Percentiles rank a stretch among this genome's conserved stretches.
Conservation (phyloP, 2,888 invertebrate species). For the Aspidiotus rigidus region DNA sequence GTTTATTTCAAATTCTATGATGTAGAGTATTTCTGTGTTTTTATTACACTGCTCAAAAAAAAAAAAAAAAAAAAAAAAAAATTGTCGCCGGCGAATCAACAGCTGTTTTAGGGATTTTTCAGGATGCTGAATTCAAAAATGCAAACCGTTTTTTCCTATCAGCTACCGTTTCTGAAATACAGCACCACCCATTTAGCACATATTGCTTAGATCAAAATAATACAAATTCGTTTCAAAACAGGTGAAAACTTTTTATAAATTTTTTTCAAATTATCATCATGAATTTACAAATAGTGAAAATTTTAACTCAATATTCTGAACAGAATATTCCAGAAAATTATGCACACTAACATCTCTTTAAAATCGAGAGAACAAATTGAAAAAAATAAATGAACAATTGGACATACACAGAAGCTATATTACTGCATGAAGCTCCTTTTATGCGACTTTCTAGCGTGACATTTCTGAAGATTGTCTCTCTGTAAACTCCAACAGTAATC, state of each 20-base stretch:
- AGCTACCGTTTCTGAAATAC: constrained; percentile 1
- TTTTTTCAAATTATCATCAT: neutral
- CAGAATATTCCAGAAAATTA: neutral
- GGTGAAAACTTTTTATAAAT: neutral
- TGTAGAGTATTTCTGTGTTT: too few relatives aligned
- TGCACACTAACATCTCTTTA: neutral
- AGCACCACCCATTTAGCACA: neutral
- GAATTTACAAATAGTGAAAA: constrained; percentile 1
- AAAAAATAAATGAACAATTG: neutral
- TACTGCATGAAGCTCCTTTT: constrained; percentile 12
- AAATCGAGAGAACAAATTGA: neutral
- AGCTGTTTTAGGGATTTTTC: neutral
- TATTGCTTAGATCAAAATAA: neutral
- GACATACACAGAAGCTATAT: neutral
- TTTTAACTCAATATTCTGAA: neutral
- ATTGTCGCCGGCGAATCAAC: neutral
- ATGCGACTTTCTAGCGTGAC: too few relatives aligned
- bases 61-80: neutral
- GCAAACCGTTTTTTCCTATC: neutral
- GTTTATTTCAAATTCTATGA: too few relatives aligned
- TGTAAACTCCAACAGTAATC: constrained; percentile 27
- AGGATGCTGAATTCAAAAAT: neutral
- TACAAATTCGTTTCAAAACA: too few relatives aligned
- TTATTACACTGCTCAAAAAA: neutral
- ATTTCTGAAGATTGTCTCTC: neutral